Conservation (phyloP, 2,797 vertebrate genomes). For the Ceryle rudis region DNA sequence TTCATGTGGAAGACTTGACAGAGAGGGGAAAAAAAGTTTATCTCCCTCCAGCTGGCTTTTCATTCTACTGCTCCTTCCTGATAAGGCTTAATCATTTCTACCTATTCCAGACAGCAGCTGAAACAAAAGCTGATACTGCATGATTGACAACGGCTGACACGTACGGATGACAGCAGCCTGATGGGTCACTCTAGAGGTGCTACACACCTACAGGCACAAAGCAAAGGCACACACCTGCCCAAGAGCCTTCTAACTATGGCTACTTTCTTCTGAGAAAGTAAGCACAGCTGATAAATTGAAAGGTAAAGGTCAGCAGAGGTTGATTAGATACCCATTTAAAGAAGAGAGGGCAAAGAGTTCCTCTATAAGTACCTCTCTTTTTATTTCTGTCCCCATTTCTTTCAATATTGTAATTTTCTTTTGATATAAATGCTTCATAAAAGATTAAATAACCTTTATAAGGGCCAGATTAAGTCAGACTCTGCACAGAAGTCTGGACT, state of each 20-base stretch:
- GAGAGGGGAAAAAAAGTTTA: neutral
- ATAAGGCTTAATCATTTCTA: neutral
- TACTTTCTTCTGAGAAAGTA: neutral
- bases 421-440: neutral
- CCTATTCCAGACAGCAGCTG: neutral
- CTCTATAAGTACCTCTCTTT: neutral
- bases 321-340: slow-evolving; percentile 19
- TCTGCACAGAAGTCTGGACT: neutral
- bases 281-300: neutral
- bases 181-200: neutral
- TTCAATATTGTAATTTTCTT: neutral
- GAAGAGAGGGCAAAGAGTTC: neutral
- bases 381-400: neutral
- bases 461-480: neutral
- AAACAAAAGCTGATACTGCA: neutral
- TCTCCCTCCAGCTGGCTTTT: neutral
- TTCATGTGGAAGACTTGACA: neutral
- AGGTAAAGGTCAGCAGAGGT: neutral
- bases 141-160: fast-evolving
- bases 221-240: neutral
- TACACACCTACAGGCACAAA: neutral
- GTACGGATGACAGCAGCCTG: neutral
- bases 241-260: neutral
- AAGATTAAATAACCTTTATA: slow-evolving; percentile 1
- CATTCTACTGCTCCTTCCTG: neutral